Conservation (phyloP, 2,113 vertebrate species). For the Cervus canadensis region DNA sequence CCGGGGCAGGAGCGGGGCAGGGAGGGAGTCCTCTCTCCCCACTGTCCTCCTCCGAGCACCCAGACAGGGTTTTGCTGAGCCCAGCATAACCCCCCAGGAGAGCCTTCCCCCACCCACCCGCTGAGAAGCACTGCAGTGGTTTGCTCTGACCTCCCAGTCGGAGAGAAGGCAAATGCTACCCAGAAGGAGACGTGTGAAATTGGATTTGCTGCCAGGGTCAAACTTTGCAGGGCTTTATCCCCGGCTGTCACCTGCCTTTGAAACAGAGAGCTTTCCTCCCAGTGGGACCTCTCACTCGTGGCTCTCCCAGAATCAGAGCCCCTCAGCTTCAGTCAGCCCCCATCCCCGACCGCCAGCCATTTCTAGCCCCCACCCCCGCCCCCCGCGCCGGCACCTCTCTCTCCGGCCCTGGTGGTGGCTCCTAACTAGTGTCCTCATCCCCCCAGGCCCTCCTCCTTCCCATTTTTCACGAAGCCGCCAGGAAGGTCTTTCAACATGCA, state of each 20-base stretch:
- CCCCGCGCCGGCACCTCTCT: not conserved
- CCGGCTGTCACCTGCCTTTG: not conserved
- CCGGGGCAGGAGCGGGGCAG: fast-evolving
- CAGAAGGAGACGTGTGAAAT: slow-evolving; percentile 34
- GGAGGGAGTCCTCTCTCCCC: not conserved
- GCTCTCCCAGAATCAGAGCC: not conserved
- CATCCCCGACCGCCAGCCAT: too few relatives aligned
- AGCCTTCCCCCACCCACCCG: not conserved
- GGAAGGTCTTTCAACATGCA: not conserved
- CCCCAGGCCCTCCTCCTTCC: not conserved
- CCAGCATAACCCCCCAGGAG: fast-evolving
- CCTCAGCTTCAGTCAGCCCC: fast-evolving
- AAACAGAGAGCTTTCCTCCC: not conserved
- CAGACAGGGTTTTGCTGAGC: not conserved
- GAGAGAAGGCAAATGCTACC: not conserved
- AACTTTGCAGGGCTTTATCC: not conserved
- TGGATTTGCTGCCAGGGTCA: slow-evolving; percentile 40
- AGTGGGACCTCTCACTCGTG: fast-evolving
- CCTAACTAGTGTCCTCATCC: not conserved
- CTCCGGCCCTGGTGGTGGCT: fast-evolving
- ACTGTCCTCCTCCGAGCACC: not conserved
- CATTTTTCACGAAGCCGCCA: fast-evolving
- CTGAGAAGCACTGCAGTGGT: not conserved
- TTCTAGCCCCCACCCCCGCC: too few relatives aligned
- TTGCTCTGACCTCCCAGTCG: not conserved